Percentiles rank a stretch among this genome's conserved stretches.
Conservation (phyloP, 2,888 invertebrate genomes). For the Leptinotarsa peninsularis region DNA sequence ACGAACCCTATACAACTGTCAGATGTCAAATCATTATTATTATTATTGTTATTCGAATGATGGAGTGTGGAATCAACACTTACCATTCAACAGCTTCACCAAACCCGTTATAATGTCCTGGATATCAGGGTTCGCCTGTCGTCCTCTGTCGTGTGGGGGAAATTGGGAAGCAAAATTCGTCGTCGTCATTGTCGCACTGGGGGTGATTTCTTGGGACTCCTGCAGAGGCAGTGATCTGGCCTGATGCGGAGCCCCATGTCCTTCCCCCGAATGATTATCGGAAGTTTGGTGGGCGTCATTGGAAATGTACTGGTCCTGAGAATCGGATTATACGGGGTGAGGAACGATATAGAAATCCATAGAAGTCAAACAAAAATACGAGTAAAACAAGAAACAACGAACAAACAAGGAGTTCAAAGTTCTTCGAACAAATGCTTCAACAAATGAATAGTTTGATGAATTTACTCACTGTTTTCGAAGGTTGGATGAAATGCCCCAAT, state of each 20-base stretch:
- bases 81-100: constrained; percentile 86
- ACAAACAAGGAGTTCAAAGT: too few species aligned
- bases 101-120: constrained; percentile 92
- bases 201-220: constrained; percentile 73
- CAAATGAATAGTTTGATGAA: too few species aligned
- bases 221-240: constrained; percentile 73
- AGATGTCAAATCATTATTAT: too few species aligned
- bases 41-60: too few species aligned
- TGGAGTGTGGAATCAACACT: background rate
- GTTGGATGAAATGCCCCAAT: constrained; percentile 67
- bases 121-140: constrained; percentile 81
- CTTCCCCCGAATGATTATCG: constrained; percentile 77
- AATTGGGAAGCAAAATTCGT: constrained; percentile 67
- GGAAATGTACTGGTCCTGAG: constrained; percentile 63
- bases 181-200: constrained; percentile 66
- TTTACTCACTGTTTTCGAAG: constrained; percentile 68
- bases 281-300: constrained; percentile 44
- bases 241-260: constrained; percentile 80
- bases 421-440: too few species aligned
- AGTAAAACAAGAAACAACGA: too few species aligned
- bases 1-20: too few species aligned
- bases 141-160: constrained; percentile 60
- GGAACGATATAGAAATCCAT: too few species aligned
- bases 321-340: background rate
- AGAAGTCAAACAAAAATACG: too few species aligned